These are phyloP conservation scores for Enteromius trimaculatus DNA, from an alignment of 2,797 vertebrate genomes.

Conservation along the genomic window DNA sequence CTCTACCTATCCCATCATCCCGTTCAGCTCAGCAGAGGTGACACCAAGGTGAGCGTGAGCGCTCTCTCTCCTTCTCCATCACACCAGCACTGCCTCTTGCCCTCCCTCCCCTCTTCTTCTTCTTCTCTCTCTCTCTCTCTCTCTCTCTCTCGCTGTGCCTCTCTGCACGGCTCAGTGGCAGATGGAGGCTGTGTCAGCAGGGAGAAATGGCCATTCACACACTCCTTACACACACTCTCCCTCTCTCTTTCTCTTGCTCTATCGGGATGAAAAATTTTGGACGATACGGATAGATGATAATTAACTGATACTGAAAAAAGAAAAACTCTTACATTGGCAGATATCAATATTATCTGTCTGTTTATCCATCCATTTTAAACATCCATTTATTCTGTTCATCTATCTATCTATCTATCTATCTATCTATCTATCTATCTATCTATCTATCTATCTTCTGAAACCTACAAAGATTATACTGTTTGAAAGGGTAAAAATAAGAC, in stretches of 20 bases:
- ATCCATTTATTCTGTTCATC: rapidly evolving
- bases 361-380: neutral
- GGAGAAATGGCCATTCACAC: constrained; percentile 94
- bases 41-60: constrained; percentile 94
- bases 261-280: constrained; percentile 8
- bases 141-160: constrained; percentile 36
- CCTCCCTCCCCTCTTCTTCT: constrained; percentile 20
- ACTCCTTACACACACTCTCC: constrained; percentile 57
- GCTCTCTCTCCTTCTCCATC: constrained; percentile 65
- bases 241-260: constrained; percentile 42
- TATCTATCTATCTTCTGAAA: neutral
- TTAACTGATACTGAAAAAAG: constrained; percentile 12
- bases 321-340: constrained; percentile 2
- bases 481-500: neutral
- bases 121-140: constrained; percentile 34
- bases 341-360: neutral
- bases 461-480: neutral
- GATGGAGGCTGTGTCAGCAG: constrained; percentile 96
- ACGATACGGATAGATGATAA: neutral
- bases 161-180: constrained; percentile 83
- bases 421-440: neutral
- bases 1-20: constrained; percentile 65
- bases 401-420: neutral
- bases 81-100: constrained; percentile 39
- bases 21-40: constrained; percentile 84